Evolutionary conservation across 2,888 invertebrate genomes (phyloP), one percentile per base, ranked within the genome.

Genomic region (Leptopilina drosophilae): DNA sequence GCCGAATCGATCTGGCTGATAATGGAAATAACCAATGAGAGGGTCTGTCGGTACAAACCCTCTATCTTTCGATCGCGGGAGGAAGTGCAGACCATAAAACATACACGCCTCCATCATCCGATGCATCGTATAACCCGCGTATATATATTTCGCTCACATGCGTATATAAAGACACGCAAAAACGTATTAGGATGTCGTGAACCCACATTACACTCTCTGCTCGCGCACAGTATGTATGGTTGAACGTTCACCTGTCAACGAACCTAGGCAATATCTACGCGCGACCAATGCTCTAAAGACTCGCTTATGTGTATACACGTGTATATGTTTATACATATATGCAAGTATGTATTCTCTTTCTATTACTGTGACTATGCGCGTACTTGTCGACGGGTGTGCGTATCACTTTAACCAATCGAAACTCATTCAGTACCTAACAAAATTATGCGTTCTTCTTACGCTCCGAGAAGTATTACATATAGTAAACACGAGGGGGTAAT

Each of bases 71-170:
- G 83, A 86, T 87, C 85, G 80, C 80, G 80, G 82, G 81, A 85
- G 86, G 84, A 82, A 87, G 86, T 84, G 86, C 87, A 77, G 83
- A 65, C 83, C 85, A 84, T 87, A 88, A 87, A 88, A 84, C 87
- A 84, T 84, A 84, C 84, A 82, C 84, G 85, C 85, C 88, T 86
- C 83, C 87, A 80, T 84, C 85, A 82, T 78, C 78, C 77, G 64
- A 62, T 75, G 67, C 65, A 77, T 67, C 77, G 66, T 77, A 77
- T 53, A 33, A 77, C 77, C 77, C 77, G 66, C 66, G 53, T 66
- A 40, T 56, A 33, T 65, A 77, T 49, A 49, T 49, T 66, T 40
- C n/a, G 42, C 77, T 40, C 77, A 78, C 65, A 76, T 42, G 76
- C 56, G 15, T 77, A 56, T 12, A 42, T 42, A 8, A 59, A 78